Evolutionary conservation across 2,888 invertebrate genomes (phyloP), one percentile per base, ranked within the genome.

Genomic region (Bombyx huttoni): DNA sequence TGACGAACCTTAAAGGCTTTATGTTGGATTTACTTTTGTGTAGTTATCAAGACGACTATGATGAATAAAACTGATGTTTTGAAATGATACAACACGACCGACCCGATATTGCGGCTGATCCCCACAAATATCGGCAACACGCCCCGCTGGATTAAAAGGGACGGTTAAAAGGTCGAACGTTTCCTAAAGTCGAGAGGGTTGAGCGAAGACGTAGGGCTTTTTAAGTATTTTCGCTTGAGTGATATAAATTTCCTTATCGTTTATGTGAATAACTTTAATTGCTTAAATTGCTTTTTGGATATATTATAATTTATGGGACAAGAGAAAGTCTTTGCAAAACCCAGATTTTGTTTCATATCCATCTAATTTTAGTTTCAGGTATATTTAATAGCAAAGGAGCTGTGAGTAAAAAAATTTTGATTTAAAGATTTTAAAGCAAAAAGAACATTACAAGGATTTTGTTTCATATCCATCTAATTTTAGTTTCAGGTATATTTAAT

Each of bases 21-120:
- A 24, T 24, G 24, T 53, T 52, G 58, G 58, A 56, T 54, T 58
- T 59, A 62, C 14, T 12, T 14, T 47, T 13, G 13, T 9, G 3
- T 8, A 47, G 13, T n/a, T n/a, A 9, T 47, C 13, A 47, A n/a
- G 13, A 47, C 8, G 13, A 2, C 47, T 47, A 10, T 12, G 40
- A 40, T 40, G 40, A 40, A 40, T 40, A 40, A 40, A 40, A 40
- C 2, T 7, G 12, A 40, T 40, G 40, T 40, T 40, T 40, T 40
- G 40, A 40, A 5, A 40, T 40, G 9, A 40, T 7, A 40, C 40
- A 40, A 40, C 49, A 49, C 33, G 47, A 47, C 47, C 56, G 49
- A 52, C 50, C 48, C 50, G 35, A 55, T 47, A 53, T 13, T 46
- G 33, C 24, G 45, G 45, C 48, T 40, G 40, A 40, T 40, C 40